A percentile compares a stretch with the other conserved stretches of the same genome.
phyloP scores from a whole-genome alignment of 1,140 invertebrate genomes.

The Zaprionus africanus region DNA sequence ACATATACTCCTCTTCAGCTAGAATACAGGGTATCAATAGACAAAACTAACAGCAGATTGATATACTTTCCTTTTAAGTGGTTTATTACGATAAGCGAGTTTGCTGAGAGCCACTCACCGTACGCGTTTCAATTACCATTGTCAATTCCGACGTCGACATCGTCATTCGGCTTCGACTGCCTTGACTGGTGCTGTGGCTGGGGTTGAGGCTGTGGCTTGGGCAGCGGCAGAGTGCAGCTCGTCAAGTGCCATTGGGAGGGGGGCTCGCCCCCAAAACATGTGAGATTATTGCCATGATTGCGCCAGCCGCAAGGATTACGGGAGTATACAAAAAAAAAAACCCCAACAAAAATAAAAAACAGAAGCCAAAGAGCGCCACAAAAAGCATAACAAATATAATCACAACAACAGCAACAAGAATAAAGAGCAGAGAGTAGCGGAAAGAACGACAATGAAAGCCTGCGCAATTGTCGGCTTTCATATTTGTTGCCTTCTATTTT shows the following conservation, averaged over 20 bases:
- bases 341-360: conserved; percentile 13
- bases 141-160: conserved; percentile 57
- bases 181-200: too few relatives aligned
- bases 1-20: background rate
- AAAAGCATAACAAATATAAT: background rate
- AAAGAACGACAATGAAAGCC: conserved; percentile 6
- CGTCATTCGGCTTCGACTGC: background rate
- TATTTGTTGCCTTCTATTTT: conserved; percentile 19
- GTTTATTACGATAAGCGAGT: conserved; percentile 74
- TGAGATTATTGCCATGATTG: conserved; percentile 63
- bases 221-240: conserved; percentile 3
- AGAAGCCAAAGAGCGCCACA: conserved; percentile 1
- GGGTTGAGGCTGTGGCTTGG: background rate
- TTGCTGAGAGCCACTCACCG: conserved; percentile 47
- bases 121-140: conserved; percentile 72
- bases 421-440: background rate
- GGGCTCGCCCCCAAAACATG: conserved; percentile 19
- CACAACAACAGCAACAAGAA: background rate
- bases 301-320: conserved; percentile 59
- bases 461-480: conserved; percentile 14
- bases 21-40: conserved; percentile 14
- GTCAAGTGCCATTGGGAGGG: conserved; percentile 52
- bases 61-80: conserved; percentile 66
- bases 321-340: conserved; percentile 7
- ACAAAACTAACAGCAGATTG: conserved; percentile 56